Base-by-base conservation (phyloP, 2,113 vertebrate genomes). In the Lontra canadensis region DNA sequence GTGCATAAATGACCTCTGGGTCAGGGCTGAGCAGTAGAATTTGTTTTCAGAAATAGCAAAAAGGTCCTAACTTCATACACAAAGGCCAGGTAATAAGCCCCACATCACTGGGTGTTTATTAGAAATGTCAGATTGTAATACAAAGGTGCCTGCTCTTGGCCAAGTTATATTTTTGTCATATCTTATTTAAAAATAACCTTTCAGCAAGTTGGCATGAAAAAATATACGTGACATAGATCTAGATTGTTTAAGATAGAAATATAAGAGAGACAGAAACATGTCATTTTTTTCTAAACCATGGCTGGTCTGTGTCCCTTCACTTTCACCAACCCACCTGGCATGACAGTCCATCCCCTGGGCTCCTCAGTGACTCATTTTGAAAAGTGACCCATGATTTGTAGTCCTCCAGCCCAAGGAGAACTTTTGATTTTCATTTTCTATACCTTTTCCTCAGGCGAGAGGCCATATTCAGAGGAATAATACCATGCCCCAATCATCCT, bases 331-430 rank as follows among this genome's bases (percentile, higher is more conserved):
- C 63, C 8, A 61, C 59, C 23, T 65, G 9, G 21, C 44, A 78
- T 84, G 49, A 71, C 18, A 84, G 11, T 31, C 61, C 52, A 4
- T 55, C 39, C 25, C 94, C 23, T 7, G n/a, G 82, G 12, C 9
- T 26, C 76, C 67, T 87, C 59, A 71, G 20, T 96, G 97, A 98
- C 82, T 98, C 96, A 98, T 98, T 90, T 97, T 92, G 31, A 98
- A 97, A 98, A 95, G 67, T 98, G 94, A 98, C 31, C 84, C 80
- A 14, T 3, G 10, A 96, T 92, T 78, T 95, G 89, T 96, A 67
- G 26, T 42, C 82, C 92, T 93, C 0, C 9, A 76, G 52, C 81
- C 93, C 0, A 0, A 69, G 94, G 78, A 86, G 87, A 97, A 93
- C 59, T 49, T 93, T 88, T 96, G 31, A 71, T 95, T 90, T 94